Conservation (phyloP, 2,113 vertebrate species). For the Dasyprocta punctata region DNA sequence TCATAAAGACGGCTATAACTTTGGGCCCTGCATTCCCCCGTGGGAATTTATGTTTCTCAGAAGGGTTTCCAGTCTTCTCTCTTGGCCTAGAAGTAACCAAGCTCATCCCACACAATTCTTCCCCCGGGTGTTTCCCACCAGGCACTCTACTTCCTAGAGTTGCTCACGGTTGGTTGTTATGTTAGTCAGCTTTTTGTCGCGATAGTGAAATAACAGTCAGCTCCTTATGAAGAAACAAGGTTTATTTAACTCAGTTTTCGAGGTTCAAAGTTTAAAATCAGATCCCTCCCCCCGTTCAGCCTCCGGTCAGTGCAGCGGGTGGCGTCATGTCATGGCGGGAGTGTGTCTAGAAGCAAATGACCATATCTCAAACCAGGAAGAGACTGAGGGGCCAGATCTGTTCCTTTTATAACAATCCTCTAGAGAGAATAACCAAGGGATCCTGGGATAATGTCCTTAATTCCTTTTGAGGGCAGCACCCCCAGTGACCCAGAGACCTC, state of each 20-base stretch:
- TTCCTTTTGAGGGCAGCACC: not conserved
- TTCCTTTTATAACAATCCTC: not conserved
- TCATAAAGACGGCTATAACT: not conserved
- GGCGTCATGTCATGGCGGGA: not conserved
- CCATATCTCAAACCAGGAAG: not conserved
- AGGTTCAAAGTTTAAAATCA: not conserved
- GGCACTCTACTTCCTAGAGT: not conserved
- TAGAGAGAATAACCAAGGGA: not conserved
- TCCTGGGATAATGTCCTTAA: not conserved
- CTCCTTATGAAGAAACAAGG: not conserved
- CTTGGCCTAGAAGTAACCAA: conserved; percentile 6
- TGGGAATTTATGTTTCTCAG: not conserved
- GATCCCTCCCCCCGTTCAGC: not conserved
- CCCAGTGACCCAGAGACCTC: not conserved
- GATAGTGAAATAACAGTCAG: not conserved
- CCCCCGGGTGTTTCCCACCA: not conserved
- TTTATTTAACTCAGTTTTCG: not conserved
- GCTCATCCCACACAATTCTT: not conserved
- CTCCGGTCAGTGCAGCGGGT: not conserved
- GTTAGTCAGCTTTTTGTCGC: not conserved
- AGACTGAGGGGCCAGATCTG: not conserved
- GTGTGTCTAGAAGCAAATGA: not conserved
- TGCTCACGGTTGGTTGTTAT: not conserved
- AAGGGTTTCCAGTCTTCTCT: not conserved
- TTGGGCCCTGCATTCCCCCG: not conserved